These are phyloP conservation scores for Pachycephala philippinensis DNA, from an alignment of 2,113 vertebrate genomes.

Conservation along the genomic window DNA sequence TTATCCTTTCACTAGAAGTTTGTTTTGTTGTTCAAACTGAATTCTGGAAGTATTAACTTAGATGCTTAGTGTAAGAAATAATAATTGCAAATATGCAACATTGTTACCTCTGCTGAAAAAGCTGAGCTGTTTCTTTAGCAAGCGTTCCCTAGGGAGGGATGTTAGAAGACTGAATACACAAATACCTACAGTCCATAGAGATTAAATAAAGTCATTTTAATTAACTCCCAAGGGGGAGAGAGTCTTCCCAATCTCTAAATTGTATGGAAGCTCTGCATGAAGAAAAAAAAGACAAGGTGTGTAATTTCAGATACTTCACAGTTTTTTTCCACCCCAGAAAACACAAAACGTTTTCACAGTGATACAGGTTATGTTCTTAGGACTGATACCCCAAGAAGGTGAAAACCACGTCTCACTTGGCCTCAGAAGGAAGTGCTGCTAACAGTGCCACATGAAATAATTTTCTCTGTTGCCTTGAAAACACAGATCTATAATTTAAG, in stretches of 20 bases:
- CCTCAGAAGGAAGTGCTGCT: not conserved
- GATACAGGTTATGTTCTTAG: not conserved
- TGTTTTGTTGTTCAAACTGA: not conserved
- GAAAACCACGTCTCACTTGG: not conserved
- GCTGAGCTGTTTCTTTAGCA: not conserved
- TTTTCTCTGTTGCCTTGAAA: not conserved
- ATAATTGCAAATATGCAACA: not conserved
- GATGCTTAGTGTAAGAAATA: not conserved
- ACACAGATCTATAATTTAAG: not conserved
- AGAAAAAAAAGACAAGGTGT: not conserved
- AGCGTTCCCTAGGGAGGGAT: not conserved
- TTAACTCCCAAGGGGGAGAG: not conserved
- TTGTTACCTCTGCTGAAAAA: not conserved
- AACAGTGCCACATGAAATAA: not conserved
- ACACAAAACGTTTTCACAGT: not conserved
- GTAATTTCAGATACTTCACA: not conserved
- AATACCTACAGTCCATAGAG: not conserved
- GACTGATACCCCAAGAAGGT: not conserved
- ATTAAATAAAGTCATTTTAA: not conserved
- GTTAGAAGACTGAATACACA: not conserved
- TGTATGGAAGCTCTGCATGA: not conserved
- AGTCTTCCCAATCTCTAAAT: not conserved
- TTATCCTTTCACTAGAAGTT: not conserved
- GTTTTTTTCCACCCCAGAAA: not conserved
- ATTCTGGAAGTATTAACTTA: not conserved